Evolutionary conservation across 2,888 invertebrate species (phyloP).

Genomic region (Aethes cnicana): DNA sequence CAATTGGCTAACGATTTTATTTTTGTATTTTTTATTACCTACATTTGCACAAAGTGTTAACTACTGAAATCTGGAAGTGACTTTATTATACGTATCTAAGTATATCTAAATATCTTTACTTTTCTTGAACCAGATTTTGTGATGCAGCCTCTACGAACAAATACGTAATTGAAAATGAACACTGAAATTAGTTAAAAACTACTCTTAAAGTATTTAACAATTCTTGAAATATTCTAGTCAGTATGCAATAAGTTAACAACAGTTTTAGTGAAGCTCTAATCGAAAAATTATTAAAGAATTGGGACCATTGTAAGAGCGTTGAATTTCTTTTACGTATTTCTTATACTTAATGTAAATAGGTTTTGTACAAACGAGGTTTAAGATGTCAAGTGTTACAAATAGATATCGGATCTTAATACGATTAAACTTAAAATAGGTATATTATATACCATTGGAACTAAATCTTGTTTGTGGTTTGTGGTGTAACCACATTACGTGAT

Average conservation of each 20-base stretch:
- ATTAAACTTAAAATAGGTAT: background rate
- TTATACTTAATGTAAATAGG: slow-evolving; percentile 30
- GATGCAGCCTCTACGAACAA: slow-evolving; percentile 8
- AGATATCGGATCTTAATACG: background rate
- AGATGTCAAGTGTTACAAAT: slow-evolving; percentile 3
- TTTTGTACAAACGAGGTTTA: slow-evolving; percentile 14
- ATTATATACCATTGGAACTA: background rate
- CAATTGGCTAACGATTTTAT: slow-evolving; percentile 1
- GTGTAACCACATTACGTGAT: slow-evolving; percentile 11
- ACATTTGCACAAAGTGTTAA: no score
- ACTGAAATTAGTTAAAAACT: slow-evolving; percentile 16
- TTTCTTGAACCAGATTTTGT: slow-evolving; percentile 10
- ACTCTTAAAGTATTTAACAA: slow-evolving; percentile 19
- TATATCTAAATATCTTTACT: no score
- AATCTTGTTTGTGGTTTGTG: background rate
- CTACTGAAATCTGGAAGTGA: no score
- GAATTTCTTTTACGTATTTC: slow-evolving; percentile 35
- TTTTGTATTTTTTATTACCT: slow-evolving; percentile 1
- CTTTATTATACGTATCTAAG: no score
- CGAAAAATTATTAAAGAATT: slow-evolving; percentile 41
- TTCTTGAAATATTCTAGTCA: slow-evolving; percentile 43
- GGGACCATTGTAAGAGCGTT: slow-evolving; percentile 44
- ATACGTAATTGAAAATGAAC: slow-evolving; percentile 23
- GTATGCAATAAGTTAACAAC: slow-evolving; percentile 32
- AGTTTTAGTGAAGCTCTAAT: slow-evolving; percentile 28